Base-by-base conservation (phyloP, 2,888 invertebrate genomes). In the Tuta absoluta region DNA sequence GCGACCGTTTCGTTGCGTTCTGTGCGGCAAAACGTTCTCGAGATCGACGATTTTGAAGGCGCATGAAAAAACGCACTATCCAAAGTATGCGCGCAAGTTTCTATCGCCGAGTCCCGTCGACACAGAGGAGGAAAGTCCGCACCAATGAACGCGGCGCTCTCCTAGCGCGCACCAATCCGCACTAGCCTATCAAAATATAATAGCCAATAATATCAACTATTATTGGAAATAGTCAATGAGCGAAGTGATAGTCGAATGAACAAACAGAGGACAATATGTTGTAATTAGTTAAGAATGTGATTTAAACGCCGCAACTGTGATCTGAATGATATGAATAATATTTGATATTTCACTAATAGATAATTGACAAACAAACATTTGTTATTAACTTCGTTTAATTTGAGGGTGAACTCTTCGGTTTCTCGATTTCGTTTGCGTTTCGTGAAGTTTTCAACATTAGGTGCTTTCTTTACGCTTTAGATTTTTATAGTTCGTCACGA, bases 51-150 rank as follows among this genome's bases (percentile, higher is more conserved):
- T 97, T 85, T 91, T 97, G 75, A 97, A 97, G 89, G 97, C 97
- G 75, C 97, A 97, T 87, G 97, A 97, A 89, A 97, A 97, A 91
- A 97, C 97, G 69, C 97, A 97, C 87, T 97, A 96, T 89, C 97
- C 97, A 72, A 97, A 97, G 91, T 97, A 96, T 86, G 96, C 96
- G 83, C 94, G 97, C 78, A 97, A 97, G 92, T 97, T 96, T 92
- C 93, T 97, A 75, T 97, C 97, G 77, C 96, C 97, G 72, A 96
- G 95, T 85, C 96, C 96, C 72, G 94, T 96, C 76, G 96, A 96
- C 84, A 95, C 95, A 67, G 95, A 95, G 85, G 96, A 96, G 86
- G 96, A 96, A 84, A 94, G 95, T 82, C 95, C 95, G 77, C 95
- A 95, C 90, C 95, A 95, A 87, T 91, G 91, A 91, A 80, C 70